Base-by-base conservation (phyloP, 2,888 invertebrate genomes). In the Diachrysia chrysitis region DNA sequence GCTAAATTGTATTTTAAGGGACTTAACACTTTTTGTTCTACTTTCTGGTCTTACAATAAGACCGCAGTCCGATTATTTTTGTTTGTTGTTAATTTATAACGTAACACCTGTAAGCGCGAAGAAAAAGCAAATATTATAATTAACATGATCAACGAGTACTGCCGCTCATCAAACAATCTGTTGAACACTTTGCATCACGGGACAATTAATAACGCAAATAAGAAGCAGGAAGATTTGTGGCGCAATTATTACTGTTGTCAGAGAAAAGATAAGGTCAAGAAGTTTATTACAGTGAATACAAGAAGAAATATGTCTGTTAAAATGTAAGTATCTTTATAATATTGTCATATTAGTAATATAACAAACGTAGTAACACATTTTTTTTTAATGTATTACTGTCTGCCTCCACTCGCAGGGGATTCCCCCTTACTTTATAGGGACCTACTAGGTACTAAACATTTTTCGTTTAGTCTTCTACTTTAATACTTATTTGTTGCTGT, bases 91-190 rank as follows among this genome's bases (percentile, higher is more conserved):
- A 72, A 66, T 67, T 71, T 16, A 58, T 65, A 53, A 51, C 48
- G 63, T 62, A 68, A 71, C 70, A 69, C 66, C 53, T 66, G 81
- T 79, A 61, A 76, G 69, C 53, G 62, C 29, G 23, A 63, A 63
- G 68, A 58, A 68, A 37, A 54, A 0, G 35, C 10, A 68, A 10
- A 12, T 51, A 73, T 70, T 73, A 72, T 75, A 64, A 73, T 81
- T 92, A 93, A 86, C 90, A 94, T 94, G 94, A 92, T 87, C 93
- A 87, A 85, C 90, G 90, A 82, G 78, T 87, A 87, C 77, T 83
- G 73, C 70, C 85, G 87, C 86, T 74, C 86, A 85, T 78, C 85
- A 68, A 88, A 85, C 76, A 89, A 86, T 85, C 70, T 83, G 73
- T 78, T 83, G 35, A 81, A 86, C 71, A 88, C 85, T 56, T 82